These are phyloP conservation scores for Tragelaphus imberbis DNA, from an alignment of 2,113 vertebrate species.

Conservation along the genomic window DNA sequence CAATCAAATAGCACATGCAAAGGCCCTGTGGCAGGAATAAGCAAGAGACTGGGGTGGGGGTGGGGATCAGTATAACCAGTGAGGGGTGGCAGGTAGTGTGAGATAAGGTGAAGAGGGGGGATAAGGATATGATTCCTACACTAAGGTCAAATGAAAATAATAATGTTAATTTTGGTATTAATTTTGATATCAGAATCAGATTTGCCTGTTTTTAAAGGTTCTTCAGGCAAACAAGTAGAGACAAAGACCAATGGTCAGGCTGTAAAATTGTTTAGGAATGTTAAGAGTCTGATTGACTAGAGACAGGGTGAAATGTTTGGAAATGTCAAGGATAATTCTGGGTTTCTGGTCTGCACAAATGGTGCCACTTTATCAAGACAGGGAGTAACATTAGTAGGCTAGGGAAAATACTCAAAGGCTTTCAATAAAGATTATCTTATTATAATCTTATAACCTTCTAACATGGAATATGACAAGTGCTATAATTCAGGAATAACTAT, in stretches of 20 bases:
- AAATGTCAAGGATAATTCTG: not conserved
- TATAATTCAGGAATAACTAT: not conserved
- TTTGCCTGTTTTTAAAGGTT: not conserved
- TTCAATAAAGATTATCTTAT: not conserved
- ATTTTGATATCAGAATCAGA: not conserved
- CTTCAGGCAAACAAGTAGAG: not conserved
- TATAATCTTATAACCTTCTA: not conserved
- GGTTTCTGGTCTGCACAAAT: not conserved
- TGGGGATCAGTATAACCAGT: not conserved
- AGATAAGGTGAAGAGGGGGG: not conserved
- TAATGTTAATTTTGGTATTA: not conserved
- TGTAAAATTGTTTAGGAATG: not conserved
- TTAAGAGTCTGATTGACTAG: not conserved
- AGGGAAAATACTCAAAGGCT: not conserved
- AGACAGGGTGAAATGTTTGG: not conserved
- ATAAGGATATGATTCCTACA: not conserved
- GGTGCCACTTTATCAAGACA: not conserved
- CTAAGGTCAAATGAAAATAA: not conserved
- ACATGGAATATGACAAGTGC: not conserved
- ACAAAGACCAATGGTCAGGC: not conserved
- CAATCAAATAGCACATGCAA: not conserved
- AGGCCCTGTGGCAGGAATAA: not conserved
- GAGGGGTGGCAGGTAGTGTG: not conserved
- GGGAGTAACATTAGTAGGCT: not conserved
- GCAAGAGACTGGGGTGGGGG: not conserved